Evolutionary conservation across 2,888 invertebrate genomes (phyloP), one percentile per base, ranked within the genome.

Genomic region (Drosophila nigricruria): DNA sequence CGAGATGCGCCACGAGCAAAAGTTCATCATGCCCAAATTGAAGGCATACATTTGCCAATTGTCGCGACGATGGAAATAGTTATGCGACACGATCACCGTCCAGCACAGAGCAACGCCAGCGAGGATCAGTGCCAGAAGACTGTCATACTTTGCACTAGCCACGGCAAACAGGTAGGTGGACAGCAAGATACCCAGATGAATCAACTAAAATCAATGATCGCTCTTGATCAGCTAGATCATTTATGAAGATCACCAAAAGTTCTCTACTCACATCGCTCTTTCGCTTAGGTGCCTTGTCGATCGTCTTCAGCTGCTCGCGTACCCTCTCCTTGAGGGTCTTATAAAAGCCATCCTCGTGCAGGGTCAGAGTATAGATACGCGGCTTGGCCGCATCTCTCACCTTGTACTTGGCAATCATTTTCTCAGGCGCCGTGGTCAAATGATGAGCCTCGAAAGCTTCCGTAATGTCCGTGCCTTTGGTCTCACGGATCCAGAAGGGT

Each of bases 21-120:
- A 92, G 75, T 92, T 93, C 94, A 96, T 93, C 79, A 95, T 90
- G 20, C 94, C 94, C 70, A 97, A 92, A 85, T 97, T 96, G 84
- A 96, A 96, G 67, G 96, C 94, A 88, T 95, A 96, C 96, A 96
- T 96, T 64, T 96, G 94, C 94, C 96, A 96, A 90, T 95, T 96
- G 67, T 96, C 95, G 68, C 94, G 94, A 82, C 95, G 94, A 89
- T 97, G 97, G 81, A 96, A 95, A 88, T 95, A 97, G 91, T 97
- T 97, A 90, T 97, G 97, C 0, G 95, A 94, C 3, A 94, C 94
- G 14, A 96, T 94, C 0, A 94, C 93, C 0, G 94, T 93, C 93
- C 95, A 94, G 0, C 94, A 93, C 2, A 96, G 90, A 3, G 94
- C 92, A 3, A 94, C 61, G 1, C 95, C 96, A 23, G 95, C 94